Evolutionary conservation across 2,888 invertebrate species (phyloP).

Genomic region (Tachina fera): DNA sequence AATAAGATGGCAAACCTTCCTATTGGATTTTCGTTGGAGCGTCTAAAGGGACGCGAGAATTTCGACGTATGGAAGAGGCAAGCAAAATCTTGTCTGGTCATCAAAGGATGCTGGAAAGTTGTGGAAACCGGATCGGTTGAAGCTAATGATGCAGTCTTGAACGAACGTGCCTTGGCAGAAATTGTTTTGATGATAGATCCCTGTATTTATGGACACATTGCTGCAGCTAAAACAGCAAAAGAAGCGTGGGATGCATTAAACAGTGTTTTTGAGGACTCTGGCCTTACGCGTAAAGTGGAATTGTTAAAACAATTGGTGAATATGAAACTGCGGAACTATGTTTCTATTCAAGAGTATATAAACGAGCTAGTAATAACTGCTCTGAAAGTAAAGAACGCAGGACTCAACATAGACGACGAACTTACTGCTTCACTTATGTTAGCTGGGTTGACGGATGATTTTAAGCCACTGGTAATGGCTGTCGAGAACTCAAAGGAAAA

Average conservation of each 20-base stretch:
- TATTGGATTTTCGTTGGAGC: background rate
- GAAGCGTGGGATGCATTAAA: background rate
- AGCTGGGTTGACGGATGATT: constrained; percentile 63
- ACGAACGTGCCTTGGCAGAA: too few relatives aligned
- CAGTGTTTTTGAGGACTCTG: background rate
- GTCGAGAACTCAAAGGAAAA: too few relatives aligned
- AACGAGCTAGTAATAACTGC: constrained; percentile 50
- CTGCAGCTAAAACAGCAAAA: background rate
- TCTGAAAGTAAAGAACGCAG: constrained; percentile 21
- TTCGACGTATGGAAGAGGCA: constrained; percentile 16
- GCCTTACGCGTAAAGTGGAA: background rate
- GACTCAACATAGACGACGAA: constrained; percentile 21
- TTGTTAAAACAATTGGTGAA: background rate
- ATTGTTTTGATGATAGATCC: too few relatives aligned
- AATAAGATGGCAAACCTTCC: too few relatives aligned
- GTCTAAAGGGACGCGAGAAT: background rate
- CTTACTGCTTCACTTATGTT: constrained; percentile 56
- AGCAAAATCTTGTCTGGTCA: constrained; percentile 1
- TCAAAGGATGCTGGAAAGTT: too few relatives aligned
- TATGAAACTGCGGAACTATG: background rate
- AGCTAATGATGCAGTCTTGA: too few relatives aligned
- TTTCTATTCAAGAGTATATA: constrained; percentile 12
- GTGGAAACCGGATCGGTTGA: too few relatives aligned
- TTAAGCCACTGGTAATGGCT: too few relatives aligned
- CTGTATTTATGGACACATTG: too few relatives aligned